Conservation (phyloP, 2,797 vertebrate species). For the Tenualosa ilisha region DNA sequence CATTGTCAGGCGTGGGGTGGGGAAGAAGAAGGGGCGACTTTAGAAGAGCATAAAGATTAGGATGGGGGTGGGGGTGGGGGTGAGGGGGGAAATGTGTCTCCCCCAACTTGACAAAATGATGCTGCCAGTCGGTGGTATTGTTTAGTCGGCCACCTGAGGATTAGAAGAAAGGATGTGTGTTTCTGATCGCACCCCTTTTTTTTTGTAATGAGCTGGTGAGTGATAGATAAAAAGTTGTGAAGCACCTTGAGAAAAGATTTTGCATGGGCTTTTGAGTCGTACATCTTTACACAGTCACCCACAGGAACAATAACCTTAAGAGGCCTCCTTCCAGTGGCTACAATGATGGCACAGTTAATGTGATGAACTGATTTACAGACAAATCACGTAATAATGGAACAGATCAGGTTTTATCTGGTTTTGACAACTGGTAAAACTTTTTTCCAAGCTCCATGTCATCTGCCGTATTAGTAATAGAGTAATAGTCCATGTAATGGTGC, state of each 20-base stretch:
- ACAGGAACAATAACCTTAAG: not conserved
- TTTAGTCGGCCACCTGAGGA: slow-evolving; percentile 46
- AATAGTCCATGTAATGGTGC: slow-evolving; percentile 24
- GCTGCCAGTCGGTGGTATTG: slow-evolving; percentile 25
- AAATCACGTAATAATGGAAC: slow-evolving; percentile 8
- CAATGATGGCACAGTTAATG: not conserved
- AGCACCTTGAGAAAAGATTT: slow-evolving; percentile 1
- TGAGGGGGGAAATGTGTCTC: slow-evolving; percentile 25
- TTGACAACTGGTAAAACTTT: slow-evolving; percentile 18
- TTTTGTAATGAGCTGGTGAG: not conserved
- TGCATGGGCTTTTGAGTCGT: not conserved
- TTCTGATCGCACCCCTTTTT: not conserved
- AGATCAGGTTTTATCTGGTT: slow-evolving; percentile 15
- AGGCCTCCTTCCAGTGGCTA: not conserved
- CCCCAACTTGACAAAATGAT: slow-evolving; percentile 41
- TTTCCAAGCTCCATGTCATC: not conserved
- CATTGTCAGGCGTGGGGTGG: slow-evolving; percentile 23
- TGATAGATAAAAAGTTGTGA: slow-evolving; percentile 2
- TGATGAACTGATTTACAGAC: slow-evolving; percentile 5
- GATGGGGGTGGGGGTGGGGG: not conserved
- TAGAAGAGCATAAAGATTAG: slow-evolving; percentile 43
- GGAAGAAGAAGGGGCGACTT: slow-evolving; percentile 28
- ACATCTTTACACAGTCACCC: not conserved
- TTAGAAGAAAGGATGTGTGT: slow-evolving; percentile 43
- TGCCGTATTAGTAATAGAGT: slow-evolving; percentile 22